Evolutionary conservation across 1,140 invertebrate species (phyloP), one percentile per base, ranked within the genome.

Genomic region (Carposina sasakii): DNA sequence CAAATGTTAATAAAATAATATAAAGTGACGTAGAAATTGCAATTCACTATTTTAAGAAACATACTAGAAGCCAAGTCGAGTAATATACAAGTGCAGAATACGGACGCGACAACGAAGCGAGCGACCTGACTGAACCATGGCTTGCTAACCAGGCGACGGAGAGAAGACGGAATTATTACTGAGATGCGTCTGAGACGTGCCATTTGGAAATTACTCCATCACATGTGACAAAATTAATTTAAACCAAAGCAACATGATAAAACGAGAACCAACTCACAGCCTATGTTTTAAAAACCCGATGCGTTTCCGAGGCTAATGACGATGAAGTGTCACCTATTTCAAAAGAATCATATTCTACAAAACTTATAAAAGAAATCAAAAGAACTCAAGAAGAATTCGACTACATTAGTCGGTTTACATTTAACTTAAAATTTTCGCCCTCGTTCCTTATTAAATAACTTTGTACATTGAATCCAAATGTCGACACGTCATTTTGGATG

Each of bases 401-500:
- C 67, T 62, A 49, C 39, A 52, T 6, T 41, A 64, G 67, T 67
- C 66, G 60, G 55, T 71, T 60, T 52, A 64, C 61, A 53, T 48
- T 70, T 67, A 71, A 66, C 51, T 63, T 71, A 64, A 56, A 74
- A 67, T 68, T 71, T 72, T 71, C 70, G 67, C 71, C 69, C 72
- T 71, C 66, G 67, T 73, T 28, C 67, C 79, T 81, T 84, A 81
- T 76, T 74, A 81, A 73, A 81, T 84, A 81, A 85, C 81, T 86
- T 85, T 86, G 83, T 85, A 86, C 83, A 85, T 85, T 81, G 71
- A 78, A 83, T 85, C 77, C 81, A 85, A 85, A 86, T 72, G 78
- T 85, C 76, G 78, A 82, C 76, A 79, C 76, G 73, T 85, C 75
- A 71, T 78, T 75, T 84, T 85, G 85, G 85, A 86, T 83, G 76